Evolutionary conservation across 2,888 invertebrate species (phyloP).

Genomic region (Therioaphis trifolii): DNA sequence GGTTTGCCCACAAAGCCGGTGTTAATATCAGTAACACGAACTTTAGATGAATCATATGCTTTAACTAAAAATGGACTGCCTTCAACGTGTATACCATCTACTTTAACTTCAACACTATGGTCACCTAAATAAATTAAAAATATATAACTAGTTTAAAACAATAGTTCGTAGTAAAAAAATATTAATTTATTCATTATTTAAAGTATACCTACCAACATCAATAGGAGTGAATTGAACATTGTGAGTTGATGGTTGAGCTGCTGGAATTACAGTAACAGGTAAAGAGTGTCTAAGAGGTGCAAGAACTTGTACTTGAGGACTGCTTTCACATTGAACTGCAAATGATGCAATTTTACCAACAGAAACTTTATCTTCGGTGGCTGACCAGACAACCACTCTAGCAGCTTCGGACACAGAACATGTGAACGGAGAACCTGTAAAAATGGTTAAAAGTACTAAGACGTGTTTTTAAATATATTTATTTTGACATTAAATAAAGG

Average conservation of each 20-base stretch:
- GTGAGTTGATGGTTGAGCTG: conserved; percentile 70
- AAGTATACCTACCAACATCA: conserved; percentile 78
- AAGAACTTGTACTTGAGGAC: conserved; percentile 81
- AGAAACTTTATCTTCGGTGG: conserved; percentile 88
- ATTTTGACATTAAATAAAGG: not conserved
- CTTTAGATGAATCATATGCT: conserved; percentile 94
- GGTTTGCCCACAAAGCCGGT: conserved; percentile 91
- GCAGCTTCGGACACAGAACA: conserved; percentile 85
- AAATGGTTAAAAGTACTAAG: not conserved
- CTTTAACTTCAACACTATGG: conserved; percentile 86
- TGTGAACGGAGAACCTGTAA: conserved; percentile 82
- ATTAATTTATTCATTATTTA: not conserved
- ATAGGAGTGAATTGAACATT: conserved; percentile 79
- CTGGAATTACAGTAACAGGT: conserved; percentile 67
- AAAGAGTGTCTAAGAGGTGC: conserved; percentile 70
- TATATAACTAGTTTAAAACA: not conserved
- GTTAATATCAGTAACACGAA: conserved; percentile 93
- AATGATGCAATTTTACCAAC: conserved; percentile 87
- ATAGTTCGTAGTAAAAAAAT: conserved; percentile 8
- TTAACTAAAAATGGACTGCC: conserved; percentile 96
- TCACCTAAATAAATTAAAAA: conserved; percentile 72
- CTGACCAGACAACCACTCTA: conserved; percentile 77
- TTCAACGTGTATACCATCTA: conserved; percentile 83
- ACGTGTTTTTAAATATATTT: not conserved
- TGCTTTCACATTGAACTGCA: conserved; percentile 85